Evolutionary conservation across 2,888 invertebrate genomes (phyloP), one percentile per base, ranked within the genome.

Genomic region (Drosophila kuntzei): DNA sequence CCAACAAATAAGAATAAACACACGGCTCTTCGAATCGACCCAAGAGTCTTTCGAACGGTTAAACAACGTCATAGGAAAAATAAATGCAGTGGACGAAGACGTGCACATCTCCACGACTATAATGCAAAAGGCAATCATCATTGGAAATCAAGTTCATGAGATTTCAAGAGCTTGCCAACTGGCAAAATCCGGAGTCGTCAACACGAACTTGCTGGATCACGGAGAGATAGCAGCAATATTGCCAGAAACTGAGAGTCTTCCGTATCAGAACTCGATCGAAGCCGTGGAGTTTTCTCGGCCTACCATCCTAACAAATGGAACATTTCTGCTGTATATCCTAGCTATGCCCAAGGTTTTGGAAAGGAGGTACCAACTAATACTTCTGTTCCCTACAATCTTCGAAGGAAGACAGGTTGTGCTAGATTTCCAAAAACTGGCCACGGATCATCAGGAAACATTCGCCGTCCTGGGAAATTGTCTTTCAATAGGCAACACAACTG

Each of bases 401-500:
- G 20, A 46, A n/a, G 46, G 29, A 16, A 46, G 11, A 29, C 46
- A 46, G 29, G 29, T 29, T n/a, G 14, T 9, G 14, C 14, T 46
- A 22, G n/a, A 27, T 8, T 29, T 25, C 16, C 7, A 16, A 27
- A 27, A 12, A 5, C 4, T 29, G 14, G 46, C 29, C 14, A 29
- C 14, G n/a, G n/a, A n/a, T n/a, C 6, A n/a, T 12, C 11, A 25
- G 16, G 46, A 46, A 46, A 29, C 46, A 7, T 46, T 29, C 14
- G 46, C 46, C n/a, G 46, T 51, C 44, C n/a, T 60, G 18, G 44
- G 60, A n/a, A 29, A 36, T 14, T 69, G 65, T 6, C 32, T 50
- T 5, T 47, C 34, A 1, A 69, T 62, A 2, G 36, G 47, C 41
- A 65, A 62, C 20, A 44, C 55, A 4, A 69, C 63, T 3, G 49